Base-by-base conservation (phyloP, 2,797 vertebrate genomes). In the Botia almorhae region DNA sequence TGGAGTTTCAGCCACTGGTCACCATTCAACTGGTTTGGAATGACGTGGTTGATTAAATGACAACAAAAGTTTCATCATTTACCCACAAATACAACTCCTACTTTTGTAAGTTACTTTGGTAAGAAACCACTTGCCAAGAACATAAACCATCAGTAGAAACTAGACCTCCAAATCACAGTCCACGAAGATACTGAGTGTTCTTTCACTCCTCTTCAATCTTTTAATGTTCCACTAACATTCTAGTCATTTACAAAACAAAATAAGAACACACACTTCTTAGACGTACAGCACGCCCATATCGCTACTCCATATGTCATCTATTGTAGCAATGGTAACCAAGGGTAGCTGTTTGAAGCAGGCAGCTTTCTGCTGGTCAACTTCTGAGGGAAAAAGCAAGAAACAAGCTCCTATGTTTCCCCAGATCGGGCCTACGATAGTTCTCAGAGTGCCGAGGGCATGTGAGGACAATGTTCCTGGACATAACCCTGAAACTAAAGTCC, bases 401-500 rank as follows among this genome's bases (percentile, higher is more conserved):
- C 71, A 69, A 74, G 58, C 75, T 70, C 46, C 50, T 29, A 19
- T 33, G 67, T 72, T 80, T 64, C 53, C 75, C 79, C 83, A 80
- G 67, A 73, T 65, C 19, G 67, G 60, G 72, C 65, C 58, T 76
- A 67, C 74, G 63, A 70, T 85, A 80, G 81, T 73, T 53, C 73
- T 82, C 74, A 6, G 79, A 81, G 58, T 61, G 33, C 71, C 56
- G 85, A 89, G 92, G 89, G 90, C 92, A 93, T 90, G 80, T 89
- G 71, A 94, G 93, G 93, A 94, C 94, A 93, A 82, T 50, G 88
- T 88, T 87, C 87, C 84, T 93, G 91, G 93, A 89, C 78, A 43
- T 74, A 83, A 83, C 88, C 81, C 84, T 91, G 93, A 92, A 93
- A 94, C 81, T 85, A 85, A 92, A 93, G 88, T 87, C 90, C 90